Base-by-base conservation (phyloP, 2,113 vertebrate genomes). In the Pyrgilauda ruficollis region DNA sequence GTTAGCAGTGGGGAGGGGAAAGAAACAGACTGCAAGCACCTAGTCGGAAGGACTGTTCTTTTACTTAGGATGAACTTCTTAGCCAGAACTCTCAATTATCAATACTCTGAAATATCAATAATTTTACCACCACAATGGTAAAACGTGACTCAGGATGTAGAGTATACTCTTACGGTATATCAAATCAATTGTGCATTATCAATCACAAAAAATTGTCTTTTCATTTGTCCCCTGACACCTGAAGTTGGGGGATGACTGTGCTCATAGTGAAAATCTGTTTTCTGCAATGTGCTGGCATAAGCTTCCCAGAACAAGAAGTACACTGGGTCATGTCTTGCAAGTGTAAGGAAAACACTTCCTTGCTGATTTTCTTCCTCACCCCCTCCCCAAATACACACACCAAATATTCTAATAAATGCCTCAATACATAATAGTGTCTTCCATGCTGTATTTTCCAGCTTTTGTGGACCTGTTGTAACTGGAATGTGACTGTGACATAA, bases 401-500 rank as follows among this genome's bases (percentile, higher is more conserved):
- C 64, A 81, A 61, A 89, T 49, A 86, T 49, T 67, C 72, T 56
- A 22, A 89, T 52, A 37, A 75, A 86, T 64, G 90, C 15, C 35
- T 83, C 47, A 35, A 27, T 55, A 80, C 39, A 55, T 55, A 94
- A 77, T 78, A 84, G 86, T 28, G 27, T 33, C 63, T 69, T 85
- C 31, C 17, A 59, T 18, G 22, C 50, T 76, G 59, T 87, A 91
- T 91, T 94, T 96, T 87, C 47, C 53, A 91, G 43, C 39, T 85
- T 87, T 77, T 63, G 66, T 30, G 11, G 44, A 41, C 55, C 59
- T 43, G 46, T 77, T 93, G 77, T 79, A 94, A 93, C 56, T 74
- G 77, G 84, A 91, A 90, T 59, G 70, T 85, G 61, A 79, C 86
- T 76, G 81, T 89, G 86, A 95, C 93, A 96, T 92, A 89, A 93